phyloP scores from a whole-genome alignment of 2,888 invertebrate genomes.

The Pteria penguin region DNA sequence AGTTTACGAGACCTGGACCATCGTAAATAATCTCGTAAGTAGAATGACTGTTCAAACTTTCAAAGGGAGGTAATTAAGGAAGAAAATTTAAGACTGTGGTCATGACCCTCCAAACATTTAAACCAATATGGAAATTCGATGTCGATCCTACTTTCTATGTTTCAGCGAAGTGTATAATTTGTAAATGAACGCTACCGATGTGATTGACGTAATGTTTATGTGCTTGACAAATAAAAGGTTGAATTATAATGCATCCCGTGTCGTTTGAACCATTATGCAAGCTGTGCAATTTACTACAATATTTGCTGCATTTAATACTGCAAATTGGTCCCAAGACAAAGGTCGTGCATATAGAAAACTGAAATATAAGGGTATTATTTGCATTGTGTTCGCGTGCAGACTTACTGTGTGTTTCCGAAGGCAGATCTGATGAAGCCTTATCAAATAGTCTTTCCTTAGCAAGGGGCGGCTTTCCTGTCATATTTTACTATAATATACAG shows the following conservation, averaged over 20 bases:
- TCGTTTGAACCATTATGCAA: background rate
- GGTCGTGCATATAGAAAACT: background rate
- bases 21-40: conserved; percentile 19
- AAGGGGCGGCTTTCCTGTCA: background rate
- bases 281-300: background rate
- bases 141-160: background rate
- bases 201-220: background rate
- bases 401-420: background rate
- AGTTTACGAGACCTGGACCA: background rate
- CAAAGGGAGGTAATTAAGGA: conserved; percentile 15
- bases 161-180: background rate
- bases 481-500: background rate
- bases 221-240: background rate
- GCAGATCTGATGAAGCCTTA: background rate
- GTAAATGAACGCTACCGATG: background rate
- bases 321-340: background rate
- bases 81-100: conserved; percentile 4
- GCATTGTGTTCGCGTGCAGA: background rate
- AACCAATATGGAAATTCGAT: background rate
- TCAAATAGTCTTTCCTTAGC: background rate
- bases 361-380: background rate
- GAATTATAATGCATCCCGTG: background rate
- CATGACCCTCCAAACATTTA: conserved; percentile 1
- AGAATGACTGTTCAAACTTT: background rate
- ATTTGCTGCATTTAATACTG: background rate